Conservation (phyloP, 2,113 vertebrate genomes). For the Rhea americana region DNA sequence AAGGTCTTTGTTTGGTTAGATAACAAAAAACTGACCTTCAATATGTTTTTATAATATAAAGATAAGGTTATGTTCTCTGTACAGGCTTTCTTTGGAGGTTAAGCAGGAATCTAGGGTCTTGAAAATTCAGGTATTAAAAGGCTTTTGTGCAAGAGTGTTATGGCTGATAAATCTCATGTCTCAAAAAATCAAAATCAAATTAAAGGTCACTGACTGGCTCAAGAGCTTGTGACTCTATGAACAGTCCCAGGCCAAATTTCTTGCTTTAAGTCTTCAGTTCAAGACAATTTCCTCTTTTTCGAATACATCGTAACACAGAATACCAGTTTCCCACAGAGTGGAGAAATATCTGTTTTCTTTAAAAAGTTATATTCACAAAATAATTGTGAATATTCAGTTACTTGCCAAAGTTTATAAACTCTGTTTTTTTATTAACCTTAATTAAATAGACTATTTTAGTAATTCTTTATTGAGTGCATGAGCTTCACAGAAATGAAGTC, state of each 20-base stretch:
- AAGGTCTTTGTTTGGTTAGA: not conserved
- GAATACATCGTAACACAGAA: not conserved
- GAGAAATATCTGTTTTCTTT: not conserved
- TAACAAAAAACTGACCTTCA: not conserved
- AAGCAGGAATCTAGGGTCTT: not conserved
- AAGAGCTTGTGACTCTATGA: not conserved
- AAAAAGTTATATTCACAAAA: not conserved
- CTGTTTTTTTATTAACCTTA: not conserved
- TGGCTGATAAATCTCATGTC: not conserved
- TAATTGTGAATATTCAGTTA: not conserved
- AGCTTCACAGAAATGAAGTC: not conserved
- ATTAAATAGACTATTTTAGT: not conserved
- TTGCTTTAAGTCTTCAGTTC: not conserved
- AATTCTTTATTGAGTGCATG: not conserved
- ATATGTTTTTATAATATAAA: not conserved
- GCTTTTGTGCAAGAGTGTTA: not conserved
- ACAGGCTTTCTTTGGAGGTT: not conserved
- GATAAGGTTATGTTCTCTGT: not conserved
- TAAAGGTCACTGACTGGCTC: not conserved
- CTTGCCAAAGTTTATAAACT: not conserved
- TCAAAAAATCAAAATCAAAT: not conserved
- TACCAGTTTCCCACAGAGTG: not conserved
- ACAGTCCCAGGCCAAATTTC: slow-evolving; percentile 5
- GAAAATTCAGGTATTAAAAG: not conserved
- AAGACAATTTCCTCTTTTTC: not conserved